Conservation (phyloP, 2,888 invertebrate species). For the Protonemura montana region DNA sequence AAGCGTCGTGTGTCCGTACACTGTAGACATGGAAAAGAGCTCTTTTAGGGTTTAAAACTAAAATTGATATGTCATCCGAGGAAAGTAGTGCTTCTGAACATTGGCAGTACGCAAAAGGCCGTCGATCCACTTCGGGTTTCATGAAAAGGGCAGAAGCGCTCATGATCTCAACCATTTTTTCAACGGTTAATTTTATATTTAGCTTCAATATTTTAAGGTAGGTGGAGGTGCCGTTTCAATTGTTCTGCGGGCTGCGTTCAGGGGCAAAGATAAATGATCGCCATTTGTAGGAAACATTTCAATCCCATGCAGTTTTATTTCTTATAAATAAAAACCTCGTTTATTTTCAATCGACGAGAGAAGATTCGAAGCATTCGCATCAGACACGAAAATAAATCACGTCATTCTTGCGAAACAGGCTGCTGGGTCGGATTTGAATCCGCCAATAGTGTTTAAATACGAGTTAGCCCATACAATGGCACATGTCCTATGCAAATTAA, state of each 20-base stretch:
- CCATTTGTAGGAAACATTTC: background rate
- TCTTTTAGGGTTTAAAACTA: too few species aligned
- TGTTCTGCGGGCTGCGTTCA: constrained; percentile 7
- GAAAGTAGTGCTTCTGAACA: too few species aligned
- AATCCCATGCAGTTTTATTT: constrained; percentile 9
- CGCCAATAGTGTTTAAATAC: background rate
- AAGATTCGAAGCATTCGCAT: background rate
- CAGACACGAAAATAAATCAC: background rate
- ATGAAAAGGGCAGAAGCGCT: too few species aligned
- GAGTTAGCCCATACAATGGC: background rate
- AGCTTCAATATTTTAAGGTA: background rate
- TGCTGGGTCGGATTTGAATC: background rate
- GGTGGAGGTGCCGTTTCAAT: background rate
- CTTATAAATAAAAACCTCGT: constrained; percentile 3
- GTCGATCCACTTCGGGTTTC: too few species aligned
- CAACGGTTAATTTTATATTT: too few species aligned
- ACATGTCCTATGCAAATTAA: constrained; percentile 7
- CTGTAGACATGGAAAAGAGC: too few species aligned
- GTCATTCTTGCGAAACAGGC: background rate
- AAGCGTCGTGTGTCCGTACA: too few species aligned
- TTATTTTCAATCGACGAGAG: too few species aligned
- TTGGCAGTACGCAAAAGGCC: too few species aligned
- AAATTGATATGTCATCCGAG: too few species aligned
- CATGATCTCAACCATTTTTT: too few species aligned
- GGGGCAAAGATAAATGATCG: background rate